Base-by-base conservation (phyloP, 92 coral and sea anemone genomes). In the Porites cylindrica region DNA sequence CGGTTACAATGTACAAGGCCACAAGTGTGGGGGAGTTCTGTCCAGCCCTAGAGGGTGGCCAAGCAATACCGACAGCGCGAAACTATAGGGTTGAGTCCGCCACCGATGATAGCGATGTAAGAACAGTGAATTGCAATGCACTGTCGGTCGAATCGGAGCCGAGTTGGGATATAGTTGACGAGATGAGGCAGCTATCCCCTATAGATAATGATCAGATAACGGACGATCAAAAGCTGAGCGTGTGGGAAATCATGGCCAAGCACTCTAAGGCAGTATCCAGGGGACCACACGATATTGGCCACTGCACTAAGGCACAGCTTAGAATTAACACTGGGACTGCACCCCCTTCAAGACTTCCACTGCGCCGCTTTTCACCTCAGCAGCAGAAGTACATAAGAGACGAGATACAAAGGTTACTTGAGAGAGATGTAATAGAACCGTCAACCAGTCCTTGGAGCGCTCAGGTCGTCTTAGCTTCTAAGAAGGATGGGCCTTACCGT, bases 401-500 rank as follows among this genome's bases (percentile, higher is more conserved):
- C 6, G 77, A 85, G 68, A 76, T 72, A 7, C 78, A 77, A 66
- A 76, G 67, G 52, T 14, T 89, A 50, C 81, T 89, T 2, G 80
- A 62, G 60, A 61, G 60, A 21, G 86, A 85, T 51, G 63, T 84
- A 23, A 85, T 85, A 21, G 81, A 72, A 51, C 78, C 76, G 1
- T 77, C 85, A 6, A 72, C 90, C 29, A 85, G 90, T 38, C 92
- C 86, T 63, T 85, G 86, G 90, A 78, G 62, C 10, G 81, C 82
- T 24, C 87, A 59, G 16, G 81, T 85, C 59, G 93, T 90, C n/a
- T 43, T 85, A 56, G 90, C 89, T 13, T 12, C 81, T 2, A 80
- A 64, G 10, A 84, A 85, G 63, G 76, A 85, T 38, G 93, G 79
- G 12, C n/a, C 72, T 1, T 70, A 32, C 59, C 10, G 59, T 53